These are phyloP conservation scores for Drosophila grimshawi DNA, from an alignment of 1,140 invertebrate genomes.

Conservation along the genomic window DNA sequence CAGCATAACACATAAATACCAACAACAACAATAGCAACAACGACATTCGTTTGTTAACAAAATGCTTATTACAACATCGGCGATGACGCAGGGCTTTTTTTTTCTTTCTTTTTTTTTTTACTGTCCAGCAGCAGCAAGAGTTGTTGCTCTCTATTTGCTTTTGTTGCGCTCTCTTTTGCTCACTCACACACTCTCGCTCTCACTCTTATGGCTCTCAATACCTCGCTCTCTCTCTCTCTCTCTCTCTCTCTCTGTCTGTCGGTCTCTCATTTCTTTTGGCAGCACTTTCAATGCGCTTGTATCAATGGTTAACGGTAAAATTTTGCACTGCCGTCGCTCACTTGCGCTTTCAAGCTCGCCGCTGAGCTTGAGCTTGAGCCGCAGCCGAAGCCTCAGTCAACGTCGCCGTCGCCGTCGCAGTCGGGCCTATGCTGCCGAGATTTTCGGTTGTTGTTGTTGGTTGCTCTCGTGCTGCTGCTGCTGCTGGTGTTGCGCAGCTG, in stretches of 20 bases:
- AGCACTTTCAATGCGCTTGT: slow-evolving; percentile 57
- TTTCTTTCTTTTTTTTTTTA: slow-evolving; percentile 12
- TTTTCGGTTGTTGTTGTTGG: slow-evolving; percentile 13
- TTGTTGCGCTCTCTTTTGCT: background rate
- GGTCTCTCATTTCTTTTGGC: slow-evolving; percentile 25
- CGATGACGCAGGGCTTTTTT: slow-evolving; percentile 77
- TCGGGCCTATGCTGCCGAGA: slow-evolving; percentile 28
- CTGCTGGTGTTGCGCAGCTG: slow-evolving; percentile 18
- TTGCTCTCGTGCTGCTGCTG: slow-evolving; percentile 14
- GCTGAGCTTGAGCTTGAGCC: slow-evolving; percentile 31
- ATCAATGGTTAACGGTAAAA: slow-evolving; percentile 52
- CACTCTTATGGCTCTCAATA: background rate
- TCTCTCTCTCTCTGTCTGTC: slow-evolving; percentile 1
- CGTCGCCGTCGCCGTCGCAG: background rate
- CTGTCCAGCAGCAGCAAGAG: slow-evolving; percentile 18
- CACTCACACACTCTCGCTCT: slow-evolving; percentile 21
- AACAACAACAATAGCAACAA: slow-evolving; percentile 27
- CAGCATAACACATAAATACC: slow-evolving; percentile 42
- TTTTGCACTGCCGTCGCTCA: slow-evolving; percentile 43
- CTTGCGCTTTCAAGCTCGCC: slow-evolving; percentile 65
- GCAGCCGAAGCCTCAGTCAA: background rate
- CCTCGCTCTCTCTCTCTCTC: slow-evolving; percentile 11
- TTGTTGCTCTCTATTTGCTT: slow-evolving; percentile 8
- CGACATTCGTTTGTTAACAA: slow-evolving; percentile 50
- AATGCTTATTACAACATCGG: slow-evolving; percentile 72